A percentile compares a stretch with the other conserved stretches of the same genome.
These are phyloP conservation scores for Brachionus koreanus DNA, from an alignment of 1,140 invertebrate genomes.

Conservation along the genomic window DNA sequence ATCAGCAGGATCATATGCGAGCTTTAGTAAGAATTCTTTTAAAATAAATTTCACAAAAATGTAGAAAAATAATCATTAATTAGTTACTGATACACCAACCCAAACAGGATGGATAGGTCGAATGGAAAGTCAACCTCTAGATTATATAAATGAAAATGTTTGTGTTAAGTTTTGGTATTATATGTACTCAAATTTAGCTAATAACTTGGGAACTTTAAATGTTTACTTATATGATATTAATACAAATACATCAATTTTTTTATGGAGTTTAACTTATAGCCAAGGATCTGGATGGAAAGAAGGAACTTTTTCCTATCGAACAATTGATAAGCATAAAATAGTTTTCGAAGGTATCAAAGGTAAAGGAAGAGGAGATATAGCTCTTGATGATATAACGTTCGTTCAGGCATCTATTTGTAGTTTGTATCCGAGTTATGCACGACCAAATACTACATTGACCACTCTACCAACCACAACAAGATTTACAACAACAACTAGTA, in stretches of 20 bases:
- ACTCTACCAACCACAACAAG: background rate
- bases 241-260: background rate
- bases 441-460: background rate
- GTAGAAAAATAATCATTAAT: background rate
- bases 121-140: conserved; percentile 33
- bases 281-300: conserved; percentile 52
- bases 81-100: background rate
- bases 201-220: conserved; percentile 54
- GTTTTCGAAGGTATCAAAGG: conserved; percentile 52
- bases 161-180: conserved; percentile 48
- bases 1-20: conserved; percentile 27
- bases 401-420: conserved; percentile 28
- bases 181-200: conserved; percentile 55
- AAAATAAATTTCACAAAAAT: background rate
- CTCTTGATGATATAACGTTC: conserved; percentile 53
- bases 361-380: conserved; percentile 49
- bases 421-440: background rate
- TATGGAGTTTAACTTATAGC: conserved; percentile 49
- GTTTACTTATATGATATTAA: background rate
- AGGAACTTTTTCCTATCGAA: conserved; percentile 47
- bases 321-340: conserved; percentile 40
- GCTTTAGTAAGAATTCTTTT: conserved; percentile 1
- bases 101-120: background rate
- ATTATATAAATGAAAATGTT: background rate
- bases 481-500: background rate